phyloP scores from a whole-genome alignment of 1,140 invertebrate genomes.

The Scylla paramamosain region DNA sequence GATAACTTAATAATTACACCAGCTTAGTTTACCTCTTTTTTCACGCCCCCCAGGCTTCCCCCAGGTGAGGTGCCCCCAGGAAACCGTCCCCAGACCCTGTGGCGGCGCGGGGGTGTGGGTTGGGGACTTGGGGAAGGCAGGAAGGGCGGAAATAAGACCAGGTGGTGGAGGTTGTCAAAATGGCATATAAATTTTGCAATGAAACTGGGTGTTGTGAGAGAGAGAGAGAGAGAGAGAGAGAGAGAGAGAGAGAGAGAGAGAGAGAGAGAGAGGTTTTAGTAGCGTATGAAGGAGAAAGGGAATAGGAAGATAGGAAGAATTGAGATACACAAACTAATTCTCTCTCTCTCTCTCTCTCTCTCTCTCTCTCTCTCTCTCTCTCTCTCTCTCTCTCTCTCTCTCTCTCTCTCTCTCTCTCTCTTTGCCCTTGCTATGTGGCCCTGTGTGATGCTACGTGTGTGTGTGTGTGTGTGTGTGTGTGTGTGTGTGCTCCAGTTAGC shows the following conservation, averaged over 20 bases:
- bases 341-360: neutral
- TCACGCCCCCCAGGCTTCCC: neutral
- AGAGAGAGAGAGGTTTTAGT: neutral
- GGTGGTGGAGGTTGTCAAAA: neutral
- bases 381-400: neutral
- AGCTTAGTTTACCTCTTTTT: neutral
- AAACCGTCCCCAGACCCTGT: neutral
- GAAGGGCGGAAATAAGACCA: neutral
- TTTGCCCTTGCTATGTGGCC: too few relatives aligned
- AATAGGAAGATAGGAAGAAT: neutral
- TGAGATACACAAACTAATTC: neutral
- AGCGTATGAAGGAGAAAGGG: too few relatives aligned
- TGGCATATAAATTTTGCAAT: neutral
- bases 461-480: too few relatives aligned
- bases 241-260: neutral
- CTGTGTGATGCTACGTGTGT: too few relatives aligned
- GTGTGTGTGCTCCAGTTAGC: too few relatives aligned
- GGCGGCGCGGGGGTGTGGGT: too few relatives aligned
- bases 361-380: neutral
- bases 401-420: too few relatives aligned
- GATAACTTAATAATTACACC: too few relatives aligned
- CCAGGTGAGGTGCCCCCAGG: neutral
- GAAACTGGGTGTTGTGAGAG: neutral
- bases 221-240: neutral
- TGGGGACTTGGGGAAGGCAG: neutral